Evolutionary conservation across 2,113 vertebrate species (phyloP), one percentile per base, ranked within the genome.

Genomic region (Tiliqua scincoides): DNA sequence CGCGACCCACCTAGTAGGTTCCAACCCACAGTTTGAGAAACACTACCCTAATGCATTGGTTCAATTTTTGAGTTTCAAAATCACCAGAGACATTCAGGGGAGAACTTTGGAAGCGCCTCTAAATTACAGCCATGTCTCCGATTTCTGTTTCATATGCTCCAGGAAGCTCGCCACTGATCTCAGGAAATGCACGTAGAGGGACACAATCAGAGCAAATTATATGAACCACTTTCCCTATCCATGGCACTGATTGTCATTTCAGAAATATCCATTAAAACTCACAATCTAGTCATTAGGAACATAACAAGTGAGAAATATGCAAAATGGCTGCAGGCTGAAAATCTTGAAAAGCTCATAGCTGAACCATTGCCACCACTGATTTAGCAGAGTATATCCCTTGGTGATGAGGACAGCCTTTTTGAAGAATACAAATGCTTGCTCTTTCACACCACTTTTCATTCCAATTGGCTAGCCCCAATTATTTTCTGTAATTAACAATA

Each of bases 351-450:
- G 1, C 35, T 40, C 80, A 25, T 23, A 15, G 61, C 7, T 81
- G 35, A 88, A 48, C 0, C 62, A 23, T n/a, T 14, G 30, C 14
- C 7, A 78, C 6, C 2, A 14, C 2, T 89, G 68, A 68, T 81
- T 67, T 70, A 35, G 18, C 5, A 17, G 1, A 40, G 21, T 0
- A 1, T 11, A 2, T 6, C 52, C 68, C 1, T 0, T 79, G 6
- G 43, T 77, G 5, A 0, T 20, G 63, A 82, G 76, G 73, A 32
- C 0, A 43, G 4, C 2, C 54, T 21, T 67, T 7, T 32, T 62
- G 59, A 65, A 72, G n/a, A 71, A 1, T 1, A 0, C 0, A 59
- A 6, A 1, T 0, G 32, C 85, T 61, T 40, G 3, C 1, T 75
- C 25, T 6, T 54, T 78, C 74, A 70, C 2, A 14, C 37, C 5